A percentile compares a stretch with the other conserved stretches of the same genome.
Evolutionary conservation across 2,888 invertebrate genomes (phyloP).

Genomic region (Empis livida): DNA sequence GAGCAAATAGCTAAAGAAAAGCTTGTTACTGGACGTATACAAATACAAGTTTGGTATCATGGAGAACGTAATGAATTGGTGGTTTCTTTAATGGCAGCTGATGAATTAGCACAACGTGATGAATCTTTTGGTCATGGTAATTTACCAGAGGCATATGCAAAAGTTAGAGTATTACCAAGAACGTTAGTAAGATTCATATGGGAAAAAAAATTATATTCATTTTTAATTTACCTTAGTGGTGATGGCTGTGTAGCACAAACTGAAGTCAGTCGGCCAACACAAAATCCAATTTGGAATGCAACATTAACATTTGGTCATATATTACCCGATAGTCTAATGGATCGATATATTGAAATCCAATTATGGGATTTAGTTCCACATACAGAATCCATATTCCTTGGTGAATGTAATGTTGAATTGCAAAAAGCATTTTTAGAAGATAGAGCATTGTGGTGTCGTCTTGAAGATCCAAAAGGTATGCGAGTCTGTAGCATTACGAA

Average conservation of each 20-base stretch:
- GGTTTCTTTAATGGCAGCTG: slow-evolving; percentile 74
- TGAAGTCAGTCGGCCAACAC: slow-evolving; percentile 72
- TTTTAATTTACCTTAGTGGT: slow-evolving; percentile 39
- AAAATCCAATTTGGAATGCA: slow-evolving; percentile 87
- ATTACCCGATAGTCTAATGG: slow-evolving; percentile 65
- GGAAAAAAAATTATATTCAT: neutral
- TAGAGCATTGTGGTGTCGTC: slow-evolving; percentile 78
- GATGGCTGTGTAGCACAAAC: slow-evolving; percentile 68
- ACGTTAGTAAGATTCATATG: slow-evolving; percentile 45
- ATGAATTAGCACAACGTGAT: slow-evolving; percentile 68
- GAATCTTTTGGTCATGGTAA: slow-evolving; percentile 63
- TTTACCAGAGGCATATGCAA: slow-evolving; percentile 73
- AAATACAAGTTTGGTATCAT: slow-evolving; percentile 83
- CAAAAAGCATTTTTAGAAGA: slow-evolving; percentile 74
- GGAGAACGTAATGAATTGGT: slow-evolving; percentile 69
- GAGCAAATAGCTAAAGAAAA: slow-evolving; percentile 63
- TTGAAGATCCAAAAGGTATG: slow-evolving; percentile 64
- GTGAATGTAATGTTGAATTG: slow-evolving; percentile 54
- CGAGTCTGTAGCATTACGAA: slow-evolving; percentile 43
- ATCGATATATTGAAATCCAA: slow-evolving; percentile 70
- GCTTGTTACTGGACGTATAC: slow-evolving; percentile 64
- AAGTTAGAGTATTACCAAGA: slow-evolving; percentile 64
- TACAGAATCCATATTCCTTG: slow-evolving; percentile 67
- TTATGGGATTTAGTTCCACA: slow-evolving; percentile 80
- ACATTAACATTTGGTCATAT: slow-evolving; percentile 72